Percentiles rank a stretch among this genome's conserved stretches.
Evolutionary conservation across 2,888 invertebrate genomes (phyloP).

Genomic region (Nomada goodeniana): DNA sequence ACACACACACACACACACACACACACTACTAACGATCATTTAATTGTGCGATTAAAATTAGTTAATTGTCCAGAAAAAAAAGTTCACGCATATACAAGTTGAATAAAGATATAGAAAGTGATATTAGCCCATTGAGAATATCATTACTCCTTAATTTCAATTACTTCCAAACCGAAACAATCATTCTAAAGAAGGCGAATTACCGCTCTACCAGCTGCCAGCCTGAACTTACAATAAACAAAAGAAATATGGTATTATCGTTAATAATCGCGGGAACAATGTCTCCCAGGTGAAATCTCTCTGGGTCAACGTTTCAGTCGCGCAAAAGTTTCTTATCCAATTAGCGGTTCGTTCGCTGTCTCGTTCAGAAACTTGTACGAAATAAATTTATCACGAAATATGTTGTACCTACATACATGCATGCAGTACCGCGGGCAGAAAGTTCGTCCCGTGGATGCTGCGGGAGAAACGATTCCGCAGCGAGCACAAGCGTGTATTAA

Average conservation of each 20-base stretch:
- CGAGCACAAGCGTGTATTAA: slow-evolving; percentile 6
- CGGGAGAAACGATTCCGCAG: background rate
- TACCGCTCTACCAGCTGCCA: background rate
- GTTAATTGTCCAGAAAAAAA: too few relatives aligned
- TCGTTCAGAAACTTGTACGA: background rate
- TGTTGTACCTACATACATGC: too few relatives aligned
- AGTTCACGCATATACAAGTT: too few relatives aligned
- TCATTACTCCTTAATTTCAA: background rate
- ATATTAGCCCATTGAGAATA: background rate
- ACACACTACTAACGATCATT: too few relatives aligned
- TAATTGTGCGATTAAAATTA: too few relatives aligned
- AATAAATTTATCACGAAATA: slow-evolving; percentile 12
- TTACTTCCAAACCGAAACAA: background rate
- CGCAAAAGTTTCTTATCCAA: slow-evolving; percentile 11
- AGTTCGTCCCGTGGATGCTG: background rate
- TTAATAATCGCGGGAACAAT: slow-evolving; percentile 13
- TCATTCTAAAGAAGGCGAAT: background rate
- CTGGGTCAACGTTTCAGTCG: background rate
- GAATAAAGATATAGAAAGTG: background rate
- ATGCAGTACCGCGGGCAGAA: background rate
- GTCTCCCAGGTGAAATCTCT: slow-evolving; percentile 4
- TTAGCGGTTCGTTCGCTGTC: background rate
- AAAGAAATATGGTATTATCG: background rate
- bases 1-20: too few relatives aligned
- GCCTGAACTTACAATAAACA: background rate